Percentiles rank a stretch among this genome's conserved stretches.
phyloP scores from a whole-genome alignment of 2,113 vertebrate species.

The Stegastes partitus region DNA sequence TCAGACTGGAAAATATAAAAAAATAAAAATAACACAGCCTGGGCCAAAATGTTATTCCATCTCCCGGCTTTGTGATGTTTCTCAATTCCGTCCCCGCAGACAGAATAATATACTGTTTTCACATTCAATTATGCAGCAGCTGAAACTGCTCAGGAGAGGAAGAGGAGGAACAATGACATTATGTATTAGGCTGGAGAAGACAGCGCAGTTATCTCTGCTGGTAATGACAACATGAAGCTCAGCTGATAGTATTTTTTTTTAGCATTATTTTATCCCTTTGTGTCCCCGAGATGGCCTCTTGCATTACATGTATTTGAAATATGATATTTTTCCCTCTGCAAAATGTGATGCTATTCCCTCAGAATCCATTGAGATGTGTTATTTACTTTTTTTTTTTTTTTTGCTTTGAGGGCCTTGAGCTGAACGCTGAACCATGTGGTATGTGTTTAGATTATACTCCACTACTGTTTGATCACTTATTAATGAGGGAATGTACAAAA shows the following conservation, averaged over 20 bases:
- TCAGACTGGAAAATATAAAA: background rate
- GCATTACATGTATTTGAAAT: slow-evolving; percentile 34
- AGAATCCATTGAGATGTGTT: slow-evolving; percentile 57
- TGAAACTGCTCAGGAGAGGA: slow-evolving; percentile 41
- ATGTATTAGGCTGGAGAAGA: slow-evolving; percentile 34
- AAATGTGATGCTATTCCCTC: slow-evolving; percentile 10
- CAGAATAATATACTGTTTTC: slow-evolving; percentile 58
- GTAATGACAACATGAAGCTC: slow-evolving; percentile 43
- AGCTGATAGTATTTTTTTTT: slow-evolving; percentile 28
- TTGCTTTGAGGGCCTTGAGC: slow-evolving; percentile 33
- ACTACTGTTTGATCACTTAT: slow-evolving; percentile 35
- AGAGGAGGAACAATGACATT: slow-evolving; percentile 17
- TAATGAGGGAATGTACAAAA: slow-evolving; percentile 46
- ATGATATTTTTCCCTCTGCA: slow-evolving; percentile 30
- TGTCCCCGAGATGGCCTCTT: slow-evolving; percentile 13
- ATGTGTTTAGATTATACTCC: slow-evolving; percentile 43
- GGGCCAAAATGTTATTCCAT: slow-evolving; percentile 44
- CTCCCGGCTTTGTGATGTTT: slow-evolving; percentile 49
- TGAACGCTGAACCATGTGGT: slow-evolving; percentile 1
- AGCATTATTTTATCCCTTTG: slow-evolving; percentile 20
- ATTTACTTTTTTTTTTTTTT: slow-evolving; percentile 59
- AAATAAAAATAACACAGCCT: background rate
- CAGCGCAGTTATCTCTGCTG: slow-evolving; percentile 37
- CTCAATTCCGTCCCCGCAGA: slow-evolving; percentile 39
- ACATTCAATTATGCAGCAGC: slow-evolving; percentile 67